Conservation (phyloP, 2,888 invertebrate genomes). For the Pharmacophagus antenor region DNA sequence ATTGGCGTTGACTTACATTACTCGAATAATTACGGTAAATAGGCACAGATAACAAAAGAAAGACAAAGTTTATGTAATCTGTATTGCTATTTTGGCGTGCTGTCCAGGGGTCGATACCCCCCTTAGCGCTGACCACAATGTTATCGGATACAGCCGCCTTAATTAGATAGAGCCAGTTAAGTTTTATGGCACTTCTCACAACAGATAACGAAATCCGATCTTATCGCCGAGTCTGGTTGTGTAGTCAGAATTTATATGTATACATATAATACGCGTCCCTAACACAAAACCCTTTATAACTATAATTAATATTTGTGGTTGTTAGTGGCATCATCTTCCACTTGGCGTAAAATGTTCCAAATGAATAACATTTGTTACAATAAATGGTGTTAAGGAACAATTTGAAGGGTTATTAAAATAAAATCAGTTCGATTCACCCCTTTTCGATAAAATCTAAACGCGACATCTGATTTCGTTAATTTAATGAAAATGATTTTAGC, state of each 20-base stretch:
- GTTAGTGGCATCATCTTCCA: neutral
- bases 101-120: slow-evolving; percentile 22
- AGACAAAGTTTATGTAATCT: slow-evolving; percentile 7
- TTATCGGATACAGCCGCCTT: slow-evolving; percentile 26
- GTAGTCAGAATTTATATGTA: neutral
- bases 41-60: neutral
- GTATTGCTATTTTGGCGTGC: slow-evolving; percentile 4
- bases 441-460: neutral
- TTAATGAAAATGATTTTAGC: neutral
- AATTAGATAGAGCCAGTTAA: slow-evolving; percentile 30
- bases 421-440: too few relatives aligned
- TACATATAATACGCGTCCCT: neutral
- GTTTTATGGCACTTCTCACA: slow-evolving; percentile 31
- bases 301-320: neutral
- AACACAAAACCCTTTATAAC: neutral
- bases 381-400: too few relatives aligned
- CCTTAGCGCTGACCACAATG: slow-evolving; percentile 26
- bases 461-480: neutral
- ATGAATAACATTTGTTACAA: too few relatives aligned
- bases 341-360: neutral
- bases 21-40: too few relatives aligned
- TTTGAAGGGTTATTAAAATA: too few relatives aligned
- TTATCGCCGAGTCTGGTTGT: slow-evolving; percentile 18
- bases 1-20: too few relatives aligned
- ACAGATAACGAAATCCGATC: slow-evolving; percentile 28